Evolutionary conservation across 2,113 vertebrate genomes (phyloP).

Genomic region (Apodemus sylvaticus): DNA sequence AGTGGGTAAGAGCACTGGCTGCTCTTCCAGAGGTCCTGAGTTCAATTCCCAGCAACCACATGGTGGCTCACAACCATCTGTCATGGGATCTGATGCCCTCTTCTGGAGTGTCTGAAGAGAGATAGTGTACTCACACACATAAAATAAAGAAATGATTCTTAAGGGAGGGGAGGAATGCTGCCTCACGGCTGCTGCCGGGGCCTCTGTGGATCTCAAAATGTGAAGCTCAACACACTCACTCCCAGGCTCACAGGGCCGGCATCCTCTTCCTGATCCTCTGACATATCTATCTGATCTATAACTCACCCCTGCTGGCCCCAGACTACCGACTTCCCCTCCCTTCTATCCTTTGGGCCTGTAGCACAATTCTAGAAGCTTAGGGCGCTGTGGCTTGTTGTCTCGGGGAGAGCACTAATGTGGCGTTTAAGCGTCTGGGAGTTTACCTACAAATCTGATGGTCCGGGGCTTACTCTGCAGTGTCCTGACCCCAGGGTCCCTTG

Average conservation of each 20-base stretch:
- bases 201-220: background rate
- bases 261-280: background rate
- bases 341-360: background rate
- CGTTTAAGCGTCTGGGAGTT: background rate
- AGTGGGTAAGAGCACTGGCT: no score
- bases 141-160: no score
- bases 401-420: background rate
- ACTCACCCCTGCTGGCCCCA: background rate
- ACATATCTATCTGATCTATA: background rate
- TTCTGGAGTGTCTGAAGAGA: no score
- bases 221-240: background rate
- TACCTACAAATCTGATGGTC: background rate
- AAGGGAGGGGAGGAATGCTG: fast-evolving
- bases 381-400: background rate
- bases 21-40: no score
- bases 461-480: no score
- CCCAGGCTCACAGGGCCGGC: background rate
- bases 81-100: no score
- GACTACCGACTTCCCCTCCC: background rate
- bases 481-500: background rate
- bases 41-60: no score
- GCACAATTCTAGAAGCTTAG: background rate
- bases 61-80: no score
- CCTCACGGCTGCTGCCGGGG: background rate
- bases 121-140: no score